Evolutionary conservation across 2,888 invertebrate genomes (phyloP).

Genomic region (Ectemnius continuus): DNA sequence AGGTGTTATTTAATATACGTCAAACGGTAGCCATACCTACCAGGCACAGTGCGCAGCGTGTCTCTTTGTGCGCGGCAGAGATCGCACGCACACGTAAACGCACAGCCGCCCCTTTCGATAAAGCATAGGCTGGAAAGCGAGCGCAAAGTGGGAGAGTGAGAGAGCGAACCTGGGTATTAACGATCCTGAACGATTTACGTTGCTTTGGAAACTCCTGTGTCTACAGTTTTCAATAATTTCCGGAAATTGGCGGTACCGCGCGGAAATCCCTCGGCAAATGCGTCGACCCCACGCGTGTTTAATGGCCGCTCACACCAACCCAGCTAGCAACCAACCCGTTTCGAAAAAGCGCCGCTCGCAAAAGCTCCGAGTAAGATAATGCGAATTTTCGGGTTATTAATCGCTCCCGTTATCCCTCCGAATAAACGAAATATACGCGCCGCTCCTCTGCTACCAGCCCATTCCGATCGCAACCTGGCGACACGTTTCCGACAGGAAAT

Average conservation of each 20-base stretch:
- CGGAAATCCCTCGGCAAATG: constrained; percentile 19
- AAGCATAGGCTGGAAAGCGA: not conserved
- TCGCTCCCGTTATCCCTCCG: not conserved
- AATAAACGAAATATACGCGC: constrained; percentile 3
- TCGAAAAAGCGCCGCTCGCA: constrained; percentile 6
- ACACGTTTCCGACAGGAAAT: constrained; percentile 20
- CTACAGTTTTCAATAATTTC: constrained; percentile 53
- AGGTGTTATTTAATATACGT: constrained; percentile 47
- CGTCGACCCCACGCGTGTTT: constrained; percentile 11
- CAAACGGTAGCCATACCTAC: constrained; percentile 14
- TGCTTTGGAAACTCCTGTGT: constrained; percentile 36
- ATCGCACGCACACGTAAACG: constrained; percentile 34
- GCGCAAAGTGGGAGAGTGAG: not conserved
- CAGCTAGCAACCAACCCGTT: constrained; percentile 9
- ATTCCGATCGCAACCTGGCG: not conserved
- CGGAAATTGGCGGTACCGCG: constrained; percentile 19
- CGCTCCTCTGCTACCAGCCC: not conserved
- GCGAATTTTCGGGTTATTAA: not conserved
- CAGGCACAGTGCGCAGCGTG: no score
- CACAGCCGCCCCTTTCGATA: no score
- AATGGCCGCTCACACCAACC: no score
- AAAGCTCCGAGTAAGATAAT: constrained; percentile 1
- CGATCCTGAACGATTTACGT: constrained; percentile 50
- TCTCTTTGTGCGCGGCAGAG: constrained; percentile 54
- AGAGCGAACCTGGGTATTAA: constrained; percentile 43